These are phyloP conservation scores for Crotalus horridus DNA, from an alignment of 2,113 vertebrate species.

Conservation along the genomic window DNA sequence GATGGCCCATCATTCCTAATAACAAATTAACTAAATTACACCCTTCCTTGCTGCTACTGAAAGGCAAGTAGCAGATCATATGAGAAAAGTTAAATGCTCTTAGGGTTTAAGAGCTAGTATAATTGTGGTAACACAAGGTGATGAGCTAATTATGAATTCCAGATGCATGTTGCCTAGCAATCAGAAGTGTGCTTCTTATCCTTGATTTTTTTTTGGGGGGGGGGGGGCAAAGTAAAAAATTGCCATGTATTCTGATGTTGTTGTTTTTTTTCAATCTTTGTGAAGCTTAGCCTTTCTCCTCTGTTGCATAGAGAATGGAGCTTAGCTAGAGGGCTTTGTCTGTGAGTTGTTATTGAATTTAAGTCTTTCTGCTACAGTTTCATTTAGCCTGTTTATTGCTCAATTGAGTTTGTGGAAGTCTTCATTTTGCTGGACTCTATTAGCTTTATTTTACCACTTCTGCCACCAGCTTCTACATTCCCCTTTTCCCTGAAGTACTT, in stretches of 20 bases:
- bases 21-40: neutral
- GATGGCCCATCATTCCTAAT: neutral
- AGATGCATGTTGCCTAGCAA: neutral
- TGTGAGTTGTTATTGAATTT: neutral
- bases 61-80: neutral
- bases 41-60: neutral
- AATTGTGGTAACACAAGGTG: neutral
- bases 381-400: neutral
- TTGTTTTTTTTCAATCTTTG: neutral
- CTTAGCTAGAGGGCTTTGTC: neutral
- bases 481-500: neutral
- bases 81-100: neutral
- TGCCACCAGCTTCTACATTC: neutral
- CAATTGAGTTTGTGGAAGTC: neutral
- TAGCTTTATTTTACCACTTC: neutral
- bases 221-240: neutral
- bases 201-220: neutral
- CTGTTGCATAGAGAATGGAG: neutral
- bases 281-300: neutral
- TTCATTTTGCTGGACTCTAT: neutral
- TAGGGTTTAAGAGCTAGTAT: neutral
- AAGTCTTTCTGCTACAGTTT: neutral
- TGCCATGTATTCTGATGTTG: neutral
- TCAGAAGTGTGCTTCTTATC: neutral
- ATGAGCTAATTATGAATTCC: neutral